Base-by-base conservation (phyloP, 2,888 invertebrate species). In the Trimorus sp. region DNA sequence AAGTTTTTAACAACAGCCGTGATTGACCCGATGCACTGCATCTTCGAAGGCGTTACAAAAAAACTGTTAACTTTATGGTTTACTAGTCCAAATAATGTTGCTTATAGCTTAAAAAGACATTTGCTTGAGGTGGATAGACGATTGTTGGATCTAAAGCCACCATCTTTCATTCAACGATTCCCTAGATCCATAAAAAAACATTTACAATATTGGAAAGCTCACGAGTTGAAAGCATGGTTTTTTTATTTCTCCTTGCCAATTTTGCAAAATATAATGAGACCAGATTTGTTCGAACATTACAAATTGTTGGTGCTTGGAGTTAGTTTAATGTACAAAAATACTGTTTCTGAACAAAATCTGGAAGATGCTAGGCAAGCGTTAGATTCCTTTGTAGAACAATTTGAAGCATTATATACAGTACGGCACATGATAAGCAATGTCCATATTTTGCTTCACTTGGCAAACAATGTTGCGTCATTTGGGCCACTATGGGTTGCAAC, bases 391-490 rank as follows among this genome's bases (percentile, higher is more conserved):
- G 83, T 82, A 1, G 45, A 51, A 54, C 16, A 63, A 16, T 86
- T 83, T 37, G 63, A 85, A 66, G 36, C 56, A n/a, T 56, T 85
- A n/a, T 87, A 86, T 75, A 80, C 82, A 5, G 14, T 76, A 14
- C 51, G 71, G 3, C 56, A 85, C 49, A 84, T 86, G 84, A 79
- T 82, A 0, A 68, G 59, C 12, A 86, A 85, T 74, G 11, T 85
- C 3, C 86, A 87, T 70, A 36, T 75, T 5, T 12, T 88, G 9
- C 65, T 83, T 7, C 86, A 88, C 76, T 77, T 86, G 37, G 16
- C 80, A n/a, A 49, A 80, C 7, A 71, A 56, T 16, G 86, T 86
- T 0, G n/a, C 16, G 3, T 45, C 15, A 16, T 74, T 79, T 69
- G 74, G 79, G 11, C 74, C 74, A 16, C 53, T 79, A 12, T 74